Base-by-base conservation (phyloP, 2,888 invertebrate genomes). In the Standfussiana lucernea region DNA sequence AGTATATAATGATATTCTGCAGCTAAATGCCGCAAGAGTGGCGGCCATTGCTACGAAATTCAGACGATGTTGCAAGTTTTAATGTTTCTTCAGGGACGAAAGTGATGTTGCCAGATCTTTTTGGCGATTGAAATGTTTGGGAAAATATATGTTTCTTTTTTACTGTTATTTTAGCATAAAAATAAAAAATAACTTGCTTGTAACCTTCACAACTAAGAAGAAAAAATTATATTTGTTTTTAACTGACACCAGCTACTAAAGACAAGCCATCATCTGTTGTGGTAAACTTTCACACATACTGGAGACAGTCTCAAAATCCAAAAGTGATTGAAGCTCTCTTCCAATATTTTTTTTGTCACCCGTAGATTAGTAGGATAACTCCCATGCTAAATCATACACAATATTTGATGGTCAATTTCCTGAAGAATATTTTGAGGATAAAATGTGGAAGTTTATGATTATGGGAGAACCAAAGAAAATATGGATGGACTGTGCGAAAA, bases 21-120 rank as follows among this genome's bases (percentile, higher is more conserved):
- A 75, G 40, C 62, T 68, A 79, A 84, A 71, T 40, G 71, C 56
- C 28, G 50, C 7, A 78, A 59, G 1, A 50, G 72, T 71, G 64
- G 50, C 62, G 37, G 75, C 56, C 53, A 82, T 77, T 77, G 61
- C 74, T 64, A 62, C n/a, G 42, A 80, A 75, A 76, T 82, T 77
- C 47, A 71, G 35, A 79, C 81, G 78, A 67, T 69, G 75, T 83
- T 82, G 83, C 73, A 84, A 82, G 75, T 81, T 86, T 88, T 82
- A 80, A 82, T 77, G 75, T 66, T 40, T 47, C 82, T 64, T 66
- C 18, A 24, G 79, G 77, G 84, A 56, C 7, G 8, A 64, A 6
- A 50, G 59, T 71, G 13, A 50, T 73, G 69, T 86, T 85, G 40
- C 73, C 61, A 71, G 72, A 80, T 86, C 72, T 80, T 78, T 78